These are phyloP conservation scores for Nephrotoma flavescens DNA, from an alignment of 2,888 invertebrate species.

Conservation along the genomic window DNA sequence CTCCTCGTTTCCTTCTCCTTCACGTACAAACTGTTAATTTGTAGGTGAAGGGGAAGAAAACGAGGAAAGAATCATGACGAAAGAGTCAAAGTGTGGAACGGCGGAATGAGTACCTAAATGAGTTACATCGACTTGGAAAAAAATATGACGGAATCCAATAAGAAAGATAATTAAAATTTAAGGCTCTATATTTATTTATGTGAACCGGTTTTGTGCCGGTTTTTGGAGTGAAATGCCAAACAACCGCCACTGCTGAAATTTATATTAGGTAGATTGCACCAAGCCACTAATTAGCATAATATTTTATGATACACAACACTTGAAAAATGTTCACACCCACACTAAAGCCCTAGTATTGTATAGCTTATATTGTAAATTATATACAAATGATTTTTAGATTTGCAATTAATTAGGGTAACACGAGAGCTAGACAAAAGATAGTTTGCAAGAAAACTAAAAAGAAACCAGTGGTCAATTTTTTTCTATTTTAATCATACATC, in stretches of 20 bases:
- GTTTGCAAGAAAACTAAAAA: neutral
- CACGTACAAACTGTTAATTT: too few species aligned
- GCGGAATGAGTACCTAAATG: too few species aligned
- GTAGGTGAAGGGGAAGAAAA: too few species aligned
- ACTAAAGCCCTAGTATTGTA: neutral
- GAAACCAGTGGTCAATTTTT: neutral
- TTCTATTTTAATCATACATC: neutral
- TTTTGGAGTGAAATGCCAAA: neutral
- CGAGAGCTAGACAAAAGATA: neutral
- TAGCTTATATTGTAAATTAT: neutral
- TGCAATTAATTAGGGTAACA: neutral
- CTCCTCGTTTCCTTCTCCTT: too few species aligned
- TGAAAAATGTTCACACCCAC: neutral
- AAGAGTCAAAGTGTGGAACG: too few species aligned
- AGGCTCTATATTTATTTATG: too few species aligned
- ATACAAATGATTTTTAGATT: neutral
- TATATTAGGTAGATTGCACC: neutral
- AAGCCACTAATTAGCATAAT: neutral
- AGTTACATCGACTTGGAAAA: too few species aligned
- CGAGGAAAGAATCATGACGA: too few species aligned
- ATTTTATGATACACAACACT: too few species aligned
- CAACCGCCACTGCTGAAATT: neutral
- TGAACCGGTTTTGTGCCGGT: too few species aligned
- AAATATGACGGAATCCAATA: too few species aligned
- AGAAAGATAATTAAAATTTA: too few species aligned